Base-by-base conservation (phyloP, 1,140 invertebrate species). In the Drosophila albomicans region DNA sequence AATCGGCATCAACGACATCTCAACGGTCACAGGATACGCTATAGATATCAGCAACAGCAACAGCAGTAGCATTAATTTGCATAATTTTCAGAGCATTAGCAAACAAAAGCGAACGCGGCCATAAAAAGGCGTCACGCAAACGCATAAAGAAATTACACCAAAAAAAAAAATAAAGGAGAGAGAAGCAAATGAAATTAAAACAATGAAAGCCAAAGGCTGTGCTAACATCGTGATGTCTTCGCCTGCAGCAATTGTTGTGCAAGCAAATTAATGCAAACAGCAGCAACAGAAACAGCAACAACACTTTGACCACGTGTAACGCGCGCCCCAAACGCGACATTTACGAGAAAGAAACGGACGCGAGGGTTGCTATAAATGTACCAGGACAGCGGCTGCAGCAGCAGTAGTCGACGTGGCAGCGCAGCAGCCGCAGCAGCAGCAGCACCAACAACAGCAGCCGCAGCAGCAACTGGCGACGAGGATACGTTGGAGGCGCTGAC, bases 371-470 rank as follows among this genome's bases (percentile, higher is more conserved):
- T 91, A 89, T 92, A 92, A 92, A 92, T 92, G 91, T 92, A 92
- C 91, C 91, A 91, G 78, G 87, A 91, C 84, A 92, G 76, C 81
- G 81, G 84, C 91, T 92, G 91, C 91, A 90, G 79, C 79, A 91
- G 91, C 91, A 91, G 91, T 90, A 90, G 82, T 85, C 86, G 88
- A 89, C 82, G 82, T 82, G 82, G 84, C 84, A 87, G 84, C 70
- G 71, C 75, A 79, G 81, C 75, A 76, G 43, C 80, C 69, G 49
- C 82, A 78, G 30, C 82, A 74, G 41, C 78, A 73, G 46, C 75
- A 78, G 49, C 78, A 66, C 35, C 79, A 56, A 11, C 59, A 64
- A 32, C 67, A 63, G 28, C 68, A 56, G 25, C 61, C 43, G 35
- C 72, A 57, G 30, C 79, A 41, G 16, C 66, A 48, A 52, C 8